Percentiles rank a stretch among this genome's conserved stretches.
These are phyloP conservation scores for Orussus abietinus DNA, from an alignment of 1,140 invertebrate genomes.

Conservation along the genomic window DNA sequence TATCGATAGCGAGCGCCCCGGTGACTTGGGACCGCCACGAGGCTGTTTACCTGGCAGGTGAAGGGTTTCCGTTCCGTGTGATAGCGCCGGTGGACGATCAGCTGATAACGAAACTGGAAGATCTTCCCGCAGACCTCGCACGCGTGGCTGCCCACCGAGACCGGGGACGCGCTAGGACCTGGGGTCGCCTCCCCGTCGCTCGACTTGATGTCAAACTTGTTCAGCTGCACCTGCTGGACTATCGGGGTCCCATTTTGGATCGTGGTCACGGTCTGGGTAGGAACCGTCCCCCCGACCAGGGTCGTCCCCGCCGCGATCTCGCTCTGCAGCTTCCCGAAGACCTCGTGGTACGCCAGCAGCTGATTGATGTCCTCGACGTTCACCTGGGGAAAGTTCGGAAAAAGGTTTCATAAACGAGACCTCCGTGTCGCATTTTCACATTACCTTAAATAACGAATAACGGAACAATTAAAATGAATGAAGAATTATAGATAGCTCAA, in stretches of 20 bases:
- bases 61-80: conserved; percentile 82
- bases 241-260: conserved; percentile 49
- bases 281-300: conserved; percentile 51
- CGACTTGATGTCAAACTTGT: conserved; percentile 57
- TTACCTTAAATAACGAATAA: not conserved
- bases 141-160: conserved; percentile 64
- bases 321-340: conserved; percentile 76
- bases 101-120: conserved; percentile 80
- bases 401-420: too few relatives aligned
- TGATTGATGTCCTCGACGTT: conserved; percentile 81
- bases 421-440: too few relatives aligned
- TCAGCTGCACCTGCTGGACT: conserved; percentile 53
- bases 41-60: conserved; percentile 64
- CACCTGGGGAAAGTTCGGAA: conserved; percentile 47
- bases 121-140: conserved; percentile 82
- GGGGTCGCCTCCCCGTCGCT: conserved; percentile 54
- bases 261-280: conserved; percentile 50
- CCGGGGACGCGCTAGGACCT: conserved; percentile 48
- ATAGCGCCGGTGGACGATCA: conserved; percentile 79
- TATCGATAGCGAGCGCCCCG: not conserved
- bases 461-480: not conserved
- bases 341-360: conserved; percentile 78
- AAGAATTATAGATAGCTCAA: too few relatives aligned
- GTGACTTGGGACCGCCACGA: not conserved
- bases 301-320: conserved; percentile 53